Evolutionary conservation across 2,113 vertebrate species (phyloP).

Genomic region (Columbina picui): DNA sequence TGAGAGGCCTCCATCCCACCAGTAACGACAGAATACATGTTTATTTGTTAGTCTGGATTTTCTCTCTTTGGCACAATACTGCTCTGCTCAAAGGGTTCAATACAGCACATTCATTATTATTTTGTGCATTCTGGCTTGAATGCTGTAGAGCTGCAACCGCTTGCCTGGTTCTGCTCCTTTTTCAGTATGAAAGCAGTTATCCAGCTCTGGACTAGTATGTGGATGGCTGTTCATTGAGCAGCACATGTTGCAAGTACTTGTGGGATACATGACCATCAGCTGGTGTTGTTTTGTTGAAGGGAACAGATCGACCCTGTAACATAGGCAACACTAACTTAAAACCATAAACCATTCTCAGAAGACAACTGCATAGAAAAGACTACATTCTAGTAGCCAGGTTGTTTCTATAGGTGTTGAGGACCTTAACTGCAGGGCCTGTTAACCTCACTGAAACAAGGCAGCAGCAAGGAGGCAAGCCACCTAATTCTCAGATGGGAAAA

Average conservation of each 20-base stretch:
- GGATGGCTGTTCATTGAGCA: neutral
- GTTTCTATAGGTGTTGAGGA: neutral
- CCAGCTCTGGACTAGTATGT: neutral
- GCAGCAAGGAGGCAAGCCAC: neutral
- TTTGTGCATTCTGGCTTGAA: neutral
- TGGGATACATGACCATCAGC: neutral
- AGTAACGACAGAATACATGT: neutral
- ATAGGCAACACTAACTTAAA: neutral
- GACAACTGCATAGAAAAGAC: neutral
- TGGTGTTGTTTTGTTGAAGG: neutral
- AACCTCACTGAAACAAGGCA: neutral
- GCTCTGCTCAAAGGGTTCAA: neutral
- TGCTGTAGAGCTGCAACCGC: rapidly evolving
- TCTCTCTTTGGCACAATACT: neutral
- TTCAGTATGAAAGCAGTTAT: neutral
- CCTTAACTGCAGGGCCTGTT: neutral
- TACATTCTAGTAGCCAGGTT: no score
- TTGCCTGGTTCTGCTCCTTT: neutral
- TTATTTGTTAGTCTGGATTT: neutral
- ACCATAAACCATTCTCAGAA: neutral
- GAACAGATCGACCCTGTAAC: neutral
- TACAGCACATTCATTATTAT: neutral
- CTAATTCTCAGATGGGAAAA: neutral
- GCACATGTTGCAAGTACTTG: neutral
- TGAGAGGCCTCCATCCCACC: neutral